A percentile compares a stretch with the other conserved stretches of the same genome.
phyloP scores from a whole-genome alignment of 2,797 vertebrate genomes.

The Petrocephalus sullivani region DNA sequence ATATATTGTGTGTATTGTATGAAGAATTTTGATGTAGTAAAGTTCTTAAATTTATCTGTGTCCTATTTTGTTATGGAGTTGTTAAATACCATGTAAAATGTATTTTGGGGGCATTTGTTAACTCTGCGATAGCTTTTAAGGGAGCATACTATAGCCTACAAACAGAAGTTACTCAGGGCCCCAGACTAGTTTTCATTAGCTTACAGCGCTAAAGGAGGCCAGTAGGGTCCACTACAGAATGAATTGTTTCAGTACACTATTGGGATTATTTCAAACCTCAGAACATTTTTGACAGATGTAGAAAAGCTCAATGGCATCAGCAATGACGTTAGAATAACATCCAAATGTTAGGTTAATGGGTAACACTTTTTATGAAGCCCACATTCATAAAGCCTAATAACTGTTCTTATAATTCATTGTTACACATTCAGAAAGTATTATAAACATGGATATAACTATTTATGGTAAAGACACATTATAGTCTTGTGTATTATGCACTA shows the following conservation, averaged over 20 bases:
- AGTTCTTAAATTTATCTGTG: neutral
- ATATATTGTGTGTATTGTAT: neutral
- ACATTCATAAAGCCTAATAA: no score
- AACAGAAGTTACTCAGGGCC: neutral
- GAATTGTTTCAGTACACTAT: neutral
- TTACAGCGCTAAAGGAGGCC: neutral
- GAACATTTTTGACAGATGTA: neutral
- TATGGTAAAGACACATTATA: no score
- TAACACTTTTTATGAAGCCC: no score
- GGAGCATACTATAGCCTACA: neutral
- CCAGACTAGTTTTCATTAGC: neutral
- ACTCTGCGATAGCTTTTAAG: neutral
- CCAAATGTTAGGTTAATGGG: neutral
- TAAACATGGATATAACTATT: no score
- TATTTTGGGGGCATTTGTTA: neutral
- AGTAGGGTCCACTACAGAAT: neutral
- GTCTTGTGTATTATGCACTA: no score
- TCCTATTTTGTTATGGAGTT: neutral
- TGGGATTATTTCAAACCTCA: neutral
- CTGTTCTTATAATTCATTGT: no score
- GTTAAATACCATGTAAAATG: neutral
- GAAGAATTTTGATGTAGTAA: neutral
- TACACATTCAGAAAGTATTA: no score
- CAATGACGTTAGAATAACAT: neutral
- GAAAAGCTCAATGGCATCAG: neutral